A percentile compares a stretch with the other conserved stretches of the same genome.
These are phyloP conservation scores for Pituophis catenifer DNA, from an alignment of 2,113 vertebrate species.

Conservation along the genomic window DNA sequence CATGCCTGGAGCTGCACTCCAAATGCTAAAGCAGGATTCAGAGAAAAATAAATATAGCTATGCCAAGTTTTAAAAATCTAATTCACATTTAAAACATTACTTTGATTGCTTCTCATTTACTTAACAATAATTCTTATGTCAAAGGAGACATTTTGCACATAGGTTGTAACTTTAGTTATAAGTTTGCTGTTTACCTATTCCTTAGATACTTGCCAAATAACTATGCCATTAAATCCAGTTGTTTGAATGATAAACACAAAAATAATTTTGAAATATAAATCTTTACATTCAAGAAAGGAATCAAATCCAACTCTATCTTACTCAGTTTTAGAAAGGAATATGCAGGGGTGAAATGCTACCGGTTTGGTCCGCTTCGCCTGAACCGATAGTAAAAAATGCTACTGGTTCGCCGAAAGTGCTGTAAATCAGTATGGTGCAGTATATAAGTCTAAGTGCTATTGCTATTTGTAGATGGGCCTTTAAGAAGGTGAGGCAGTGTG, in stretches of 20 bases:
- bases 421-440: background rate
- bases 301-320: background rate
- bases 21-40: background rate
- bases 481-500: background rate
- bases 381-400: too few relatives aligned
- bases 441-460: background rate
- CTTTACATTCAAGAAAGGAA: background rate
- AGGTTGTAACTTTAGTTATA: too few relatives aligned
- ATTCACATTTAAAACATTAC: background rate
- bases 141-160: background rate
- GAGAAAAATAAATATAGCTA: background rate
- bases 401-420: background rate
- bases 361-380: too few relatives aligned
- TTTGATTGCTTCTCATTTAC: background rate
- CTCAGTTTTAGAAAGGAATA: background rate
- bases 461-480: background rate
- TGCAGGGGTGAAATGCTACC: background rate
- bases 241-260: background rate
- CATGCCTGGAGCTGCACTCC: background rate
- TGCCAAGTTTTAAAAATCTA: background rate
- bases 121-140: background rate
- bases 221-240: background rate
- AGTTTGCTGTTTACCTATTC: background rate
- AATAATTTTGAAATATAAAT: background rate
- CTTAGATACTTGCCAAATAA: background rate